Conservation (phyloP, 1,140 invertebrate genomes). For the Cydia pomonella region DNA sequence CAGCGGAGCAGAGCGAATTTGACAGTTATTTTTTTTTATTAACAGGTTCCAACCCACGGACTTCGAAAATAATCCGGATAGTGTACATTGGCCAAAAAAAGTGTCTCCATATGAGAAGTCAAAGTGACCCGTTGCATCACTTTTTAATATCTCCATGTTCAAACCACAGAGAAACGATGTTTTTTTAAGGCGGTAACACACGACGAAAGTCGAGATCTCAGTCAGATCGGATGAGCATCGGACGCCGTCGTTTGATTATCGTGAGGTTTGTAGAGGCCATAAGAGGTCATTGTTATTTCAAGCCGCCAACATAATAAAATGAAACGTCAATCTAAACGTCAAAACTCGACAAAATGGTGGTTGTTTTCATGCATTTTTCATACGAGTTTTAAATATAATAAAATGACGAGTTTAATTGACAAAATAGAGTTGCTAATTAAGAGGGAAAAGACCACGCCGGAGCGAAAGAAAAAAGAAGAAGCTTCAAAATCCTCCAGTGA, state of each 20-base stretch:
- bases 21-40: background rate
- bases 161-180: too few species aligned
- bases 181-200: too few species aligned
- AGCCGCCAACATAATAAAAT: background rate
- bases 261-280: too few species aligned
- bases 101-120: too few species aligned
- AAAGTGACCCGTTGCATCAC: too few species aligned
- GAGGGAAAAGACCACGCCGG: conserved; percentile 70
- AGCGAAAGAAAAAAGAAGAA: conserved; percentile 71
- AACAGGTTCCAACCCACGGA: too few species aligned
- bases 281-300: background rate
- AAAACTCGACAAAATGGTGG: conserved; percentile 21
- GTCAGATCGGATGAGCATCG: too few species aligned
- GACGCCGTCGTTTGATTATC: too few species aligned
- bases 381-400: conserved; percentile 15
- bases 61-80: too few species aligned
- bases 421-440: conserved; percentile 73
- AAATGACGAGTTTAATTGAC: conserved; percentile 68
- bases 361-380: conserved; percentile 32
- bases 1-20: background rate
- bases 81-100: too few species aligned
- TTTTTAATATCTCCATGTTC: too few species aligned
- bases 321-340: conserved; percentile 11
- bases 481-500: conserved; percentile 87
- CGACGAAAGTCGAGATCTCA: too few species aligned